Conservation (phyloP, 2,797 vertebrate species). For the Bradypodion ventrale region DNA sequence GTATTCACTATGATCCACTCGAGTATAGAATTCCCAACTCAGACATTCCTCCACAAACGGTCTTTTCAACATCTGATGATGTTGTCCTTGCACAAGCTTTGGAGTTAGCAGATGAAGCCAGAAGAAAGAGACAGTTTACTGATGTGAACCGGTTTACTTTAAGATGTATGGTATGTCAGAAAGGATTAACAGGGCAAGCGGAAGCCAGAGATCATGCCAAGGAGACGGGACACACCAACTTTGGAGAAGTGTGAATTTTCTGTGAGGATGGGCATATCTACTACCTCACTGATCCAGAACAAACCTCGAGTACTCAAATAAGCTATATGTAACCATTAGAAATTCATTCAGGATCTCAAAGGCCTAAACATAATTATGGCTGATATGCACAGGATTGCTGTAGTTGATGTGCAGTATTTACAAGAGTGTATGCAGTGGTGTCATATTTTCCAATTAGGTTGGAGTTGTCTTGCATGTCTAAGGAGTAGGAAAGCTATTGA, state of each 20-base stretch:
- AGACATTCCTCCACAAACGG: slow-evolving; percentile 88
- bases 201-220: slow-evolving; percentile 95
- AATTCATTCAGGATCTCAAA: slow-evolving; percentile 71
- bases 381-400: slow-evolving; percentile 55
- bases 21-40: slow-evolving; percentile 82
- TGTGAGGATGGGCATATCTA: slow-evolving; percentile 59
- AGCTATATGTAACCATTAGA: slow-evolving; percentile 69
- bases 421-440: slow-evolving; percentile 57
- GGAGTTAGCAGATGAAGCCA: slow-evolving; percentile 94
- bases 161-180: slow-evolving; percentile 97
- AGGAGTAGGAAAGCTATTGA: slow-evolving; percentile 37
- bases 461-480: slow-evolving; percentile 39
- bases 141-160: slow-evolving; percentile 92
- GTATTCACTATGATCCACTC: slow-evolving; percentile 96
- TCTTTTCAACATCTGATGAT: slow-evolving; percentile 90
- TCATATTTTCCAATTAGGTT: slow-evolving; percentile 43
- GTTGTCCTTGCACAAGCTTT: slow-evolving; percentile 90
- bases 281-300: slow-evolving; percentile 75
- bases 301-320: slow-evolving; percentile 68
- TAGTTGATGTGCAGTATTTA: slow-evolving; percentile 68
- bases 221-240: slow-evolving; percentile 96
- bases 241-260: slow-evolving; percentile 90
- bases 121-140: slow-evolving; percentile 92
- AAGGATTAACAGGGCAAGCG: slow-evolving; percentile 92
- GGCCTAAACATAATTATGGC: slow-evolving; percentile 58